These are phyloP conservation scores for Idris sp. DNA, from an alignment of 1,140 invertebrate species.

Conservation along the genomic window DNA sequence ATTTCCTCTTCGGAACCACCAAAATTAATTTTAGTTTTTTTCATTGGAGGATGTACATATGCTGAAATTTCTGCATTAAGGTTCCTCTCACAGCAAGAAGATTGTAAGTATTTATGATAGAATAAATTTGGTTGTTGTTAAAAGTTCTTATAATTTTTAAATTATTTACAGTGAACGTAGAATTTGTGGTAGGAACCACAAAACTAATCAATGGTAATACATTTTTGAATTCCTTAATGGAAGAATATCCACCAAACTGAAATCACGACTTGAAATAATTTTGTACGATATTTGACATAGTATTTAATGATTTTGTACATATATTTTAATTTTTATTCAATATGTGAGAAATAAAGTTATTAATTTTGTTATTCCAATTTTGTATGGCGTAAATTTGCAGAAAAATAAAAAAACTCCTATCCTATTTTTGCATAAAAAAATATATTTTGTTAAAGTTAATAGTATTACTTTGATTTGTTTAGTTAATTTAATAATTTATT, in stretches of 20 bases:
- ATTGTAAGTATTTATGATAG: conserved; percentile 80
- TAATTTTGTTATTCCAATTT: too few relatives aligned
- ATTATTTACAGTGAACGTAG: conserved; percentile 85
- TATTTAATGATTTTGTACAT: conserved; percentile 9
- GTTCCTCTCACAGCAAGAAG: conserved; percentile 94
- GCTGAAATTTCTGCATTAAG: conserved; percentile 95
- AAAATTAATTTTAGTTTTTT: conserved; percentile 93
- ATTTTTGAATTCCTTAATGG: conserved; percentile 88
- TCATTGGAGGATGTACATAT: conserved; percentile 97
- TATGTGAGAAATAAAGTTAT: too few relatives aligned
- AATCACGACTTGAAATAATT: not conserved
- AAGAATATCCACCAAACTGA: conserved; percentile 71
- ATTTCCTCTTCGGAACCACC: conserved; percentile 84
- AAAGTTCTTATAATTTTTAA: conserved; percentile 28
- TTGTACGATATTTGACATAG: too few relatives aligned
- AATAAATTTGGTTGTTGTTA: too few relatives aligned
- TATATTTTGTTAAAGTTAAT: too few relatives aligned
- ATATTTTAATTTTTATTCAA: too few relatives aligned
- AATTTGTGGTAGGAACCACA: conserved; percentile 95
- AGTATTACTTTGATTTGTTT: too few relatives aligned
- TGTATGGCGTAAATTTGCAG: too few relatives aligned
- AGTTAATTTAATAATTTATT: too few relatives aligned
- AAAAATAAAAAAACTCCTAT: too few relatives aligned
- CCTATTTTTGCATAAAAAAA: too few relatives aligned
- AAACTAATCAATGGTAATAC: conserved; percentile 94